Evolutionary conservation across 2,113 vertebrate species (phyloP).

Genomic region (Ptyas mucosa): DNA sequence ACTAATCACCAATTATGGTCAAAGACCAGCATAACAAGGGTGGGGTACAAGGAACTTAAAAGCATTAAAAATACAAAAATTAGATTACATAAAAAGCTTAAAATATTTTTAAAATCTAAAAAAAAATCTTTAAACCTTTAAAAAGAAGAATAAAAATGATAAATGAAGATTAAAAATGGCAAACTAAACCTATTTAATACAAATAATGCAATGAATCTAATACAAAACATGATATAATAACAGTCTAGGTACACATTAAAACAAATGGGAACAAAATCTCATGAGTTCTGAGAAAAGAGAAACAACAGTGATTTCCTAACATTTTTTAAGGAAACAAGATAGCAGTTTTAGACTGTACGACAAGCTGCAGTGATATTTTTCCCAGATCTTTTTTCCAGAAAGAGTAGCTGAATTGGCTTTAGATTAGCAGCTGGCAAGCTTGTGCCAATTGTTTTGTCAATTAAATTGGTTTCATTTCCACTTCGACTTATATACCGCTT

Average conservation of each 20-base stretch:
- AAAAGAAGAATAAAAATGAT: neutral
- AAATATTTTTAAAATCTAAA: neutral
- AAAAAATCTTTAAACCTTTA: neutral
- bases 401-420: neutral
- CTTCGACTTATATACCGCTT: neutral
- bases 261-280: neutral
- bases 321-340: neutral
- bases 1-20: neutral
- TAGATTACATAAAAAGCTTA: neutral
- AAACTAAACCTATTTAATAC: neutral
- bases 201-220: neutral
- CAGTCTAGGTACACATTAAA: neutral
- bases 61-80: neutral
- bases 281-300: neutral
- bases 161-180: neutral
- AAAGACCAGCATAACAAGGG: neutral
- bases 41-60: neutral
- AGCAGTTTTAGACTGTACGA: neutral
- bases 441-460: neutral
- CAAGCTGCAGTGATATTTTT: neutral
- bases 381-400: neutral
- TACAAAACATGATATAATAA: neutral
- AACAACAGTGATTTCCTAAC: neutral
- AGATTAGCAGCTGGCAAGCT: neutral
- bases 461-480: neutral